phyloP scores from a whole-genome alignment of 2,797 vertebrate species.

The Lithobates sylvaticus region DNA sequence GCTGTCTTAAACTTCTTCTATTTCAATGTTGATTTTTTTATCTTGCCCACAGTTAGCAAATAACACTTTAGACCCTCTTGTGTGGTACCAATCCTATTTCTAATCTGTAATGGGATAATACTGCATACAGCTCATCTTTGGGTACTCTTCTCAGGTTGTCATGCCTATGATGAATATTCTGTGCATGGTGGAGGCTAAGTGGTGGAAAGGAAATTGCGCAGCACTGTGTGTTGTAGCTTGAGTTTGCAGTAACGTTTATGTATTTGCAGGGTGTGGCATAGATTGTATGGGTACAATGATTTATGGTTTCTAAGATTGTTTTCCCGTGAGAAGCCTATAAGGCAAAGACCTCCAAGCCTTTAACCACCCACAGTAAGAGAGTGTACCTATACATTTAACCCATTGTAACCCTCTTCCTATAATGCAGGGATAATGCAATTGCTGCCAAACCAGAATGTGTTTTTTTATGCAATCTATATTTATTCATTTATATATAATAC shows the following conservation, averaged over 20 bases:
- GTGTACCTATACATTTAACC: constrained; percentile 72
- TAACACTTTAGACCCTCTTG: neutral
- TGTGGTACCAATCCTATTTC: neutral
- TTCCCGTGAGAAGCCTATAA: constrained; percentile 70
- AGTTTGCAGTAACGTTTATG: constrained; percentile 65
- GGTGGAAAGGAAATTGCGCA: neutral
- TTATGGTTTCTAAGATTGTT: constrained; percentile 74
- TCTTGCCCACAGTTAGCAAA: constrained; percentile 34
- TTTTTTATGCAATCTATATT: too few species aligned
- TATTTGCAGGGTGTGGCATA: constrained; percentile 28
- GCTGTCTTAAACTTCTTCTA: constrained; percentile 23
- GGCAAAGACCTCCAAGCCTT: constrained; percentile 73
- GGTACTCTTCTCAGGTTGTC: neutral
- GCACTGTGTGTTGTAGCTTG: constrained; percentile 39
- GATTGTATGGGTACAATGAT: constrained; percentile 70
- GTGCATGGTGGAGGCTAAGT: neutral
- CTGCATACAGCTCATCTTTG: neutral
- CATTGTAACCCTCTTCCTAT: neutral
- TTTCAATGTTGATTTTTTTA: constrained; percentile 24
- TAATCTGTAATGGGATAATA: neutral
- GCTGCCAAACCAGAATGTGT: neutral
- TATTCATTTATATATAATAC: too few species aligned
- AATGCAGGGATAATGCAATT: neutral
- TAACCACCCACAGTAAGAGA: constrained; percentile 74
- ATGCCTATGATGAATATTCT: neutral